A percentile compares a stretch with the other conserved stretches of the same genome.
Evolutionary conservation across 1,140 invertebrate genomes (phyloP).

Genomic region (Ptiloglossa arizonensis): DNA sequence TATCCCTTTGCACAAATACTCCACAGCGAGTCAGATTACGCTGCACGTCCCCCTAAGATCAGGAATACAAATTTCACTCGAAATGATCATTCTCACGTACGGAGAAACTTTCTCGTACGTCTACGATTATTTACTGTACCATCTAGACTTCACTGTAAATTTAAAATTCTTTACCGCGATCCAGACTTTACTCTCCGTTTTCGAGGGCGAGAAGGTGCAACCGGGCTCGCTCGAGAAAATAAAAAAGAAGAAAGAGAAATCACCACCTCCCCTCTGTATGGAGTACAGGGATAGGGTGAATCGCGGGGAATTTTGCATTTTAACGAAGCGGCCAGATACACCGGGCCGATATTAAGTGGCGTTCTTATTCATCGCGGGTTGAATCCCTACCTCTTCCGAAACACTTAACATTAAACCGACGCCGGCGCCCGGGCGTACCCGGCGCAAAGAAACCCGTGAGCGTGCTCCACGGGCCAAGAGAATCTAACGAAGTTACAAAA

Average conservation of each 20-base stretch:
- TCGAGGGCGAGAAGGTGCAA: too few species aligned
- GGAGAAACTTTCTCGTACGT: too few species aligned
- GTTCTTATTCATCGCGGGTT: slow-evolving; percentile 44
- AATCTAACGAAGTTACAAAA: neutral
- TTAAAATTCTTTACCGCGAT: too few species aligned
- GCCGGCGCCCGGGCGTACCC: slow-evolving; percentile 10
- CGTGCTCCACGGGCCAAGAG: neutral
- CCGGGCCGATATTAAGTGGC: slow-evolving; percentile 44
- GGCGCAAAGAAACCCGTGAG: neutral
- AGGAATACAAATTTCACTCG: too few species aligned
- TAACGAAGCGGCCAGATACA: slow-evolving; percentile 52
- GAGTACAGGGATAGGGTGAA: slow-evolving; percentile 23
- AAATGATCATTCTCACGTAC: too few species aligned
- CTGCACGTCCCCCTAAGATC: too few species aligned
- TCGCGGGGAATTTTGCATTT: slow-evolving; percentile 55
- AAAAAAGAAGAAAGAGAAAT: slow-evolving; percentile 27
- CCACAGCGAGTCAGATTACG: too few species aligned
- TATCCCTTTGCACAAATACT: too few species aligned
- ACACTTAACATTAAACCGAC: slow-evolving; percentile 45
- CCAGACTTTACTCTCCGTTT: too few species aligned
- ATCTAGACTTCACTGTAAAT: too few species aligned
- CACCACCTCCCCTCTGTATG: neutral
- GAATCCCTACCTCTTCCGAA: slow-evolving; percentile 50
- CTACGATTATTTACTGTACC: too few species aligned
- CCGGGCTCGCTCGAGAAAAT: neutral